A percentile compares a stretch with the other conserved stretches of the same genome.
phyloP scores from a whole-genome alignment of 2,888 invertebrate species.

The Steinernema carpocapsae region DNA sequence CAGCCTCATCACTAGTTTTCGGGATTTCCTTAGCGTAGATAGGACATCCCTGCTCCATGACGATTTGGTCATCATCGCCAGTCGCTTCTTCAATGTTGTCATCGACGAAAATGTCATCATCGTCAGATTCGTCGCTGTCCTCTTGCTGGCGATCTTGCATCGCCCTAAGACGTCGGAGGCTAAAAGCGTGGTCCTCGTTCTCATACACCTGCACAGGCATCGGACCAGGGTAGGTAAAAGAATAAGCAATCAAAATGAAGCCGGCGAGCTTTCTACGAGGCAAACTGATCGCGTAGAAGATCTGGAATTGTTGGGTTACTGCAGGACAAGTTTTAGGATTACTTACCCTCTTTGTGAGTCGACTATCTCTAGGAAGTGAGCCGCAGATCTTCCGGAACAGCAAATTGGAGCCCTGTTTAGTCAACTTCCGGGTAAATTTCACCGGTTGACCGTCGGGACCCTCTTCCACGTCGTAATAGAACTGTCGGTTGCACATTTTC shows the following conservation, averaged over 20 bases:
- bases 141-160: not conserved
- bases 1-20: constrained; percentile 19
- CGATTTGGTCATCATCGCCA: not conserved
- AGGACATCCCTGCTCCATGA: not conserved
- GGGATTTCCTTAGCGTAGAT: constrained; percentile 22
- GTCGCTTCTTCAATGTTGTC: not conserved
- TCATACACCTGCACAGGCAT: constrained; percentile 19
- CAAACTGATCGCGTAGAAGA: constrained; percentile 16
- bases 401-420: not conserved
- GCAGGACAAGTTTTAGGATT: not conserved
- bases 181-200: not conserved
- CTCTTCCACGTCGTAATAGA: constrained; percentile 2
- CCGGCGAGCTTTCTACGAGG: constrained; percentile 9
- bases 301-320: not conserved
- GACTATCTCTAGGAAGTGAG: constrained; percentile 1
- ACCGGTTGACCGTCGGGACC: not conserved
- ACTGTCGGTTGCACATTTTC: constrained; percentile 10
- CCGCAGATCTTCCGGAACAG: constrained; percentile 10
- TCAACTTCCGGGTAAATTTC: not conserved
- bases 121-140: not conserved
- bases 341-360: not conserved
- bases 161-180: not conserved
- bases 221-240: constrained; percentile 14
- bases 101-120: constrained; percentile 22
- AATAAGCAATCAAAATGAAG: constrained; percentile 9